Evolutionary conservation across 2,113 vertebrate species (phyloP), one percentile per base, ranked within the genome.

Genomic region (Procavia capensis): DNA sequence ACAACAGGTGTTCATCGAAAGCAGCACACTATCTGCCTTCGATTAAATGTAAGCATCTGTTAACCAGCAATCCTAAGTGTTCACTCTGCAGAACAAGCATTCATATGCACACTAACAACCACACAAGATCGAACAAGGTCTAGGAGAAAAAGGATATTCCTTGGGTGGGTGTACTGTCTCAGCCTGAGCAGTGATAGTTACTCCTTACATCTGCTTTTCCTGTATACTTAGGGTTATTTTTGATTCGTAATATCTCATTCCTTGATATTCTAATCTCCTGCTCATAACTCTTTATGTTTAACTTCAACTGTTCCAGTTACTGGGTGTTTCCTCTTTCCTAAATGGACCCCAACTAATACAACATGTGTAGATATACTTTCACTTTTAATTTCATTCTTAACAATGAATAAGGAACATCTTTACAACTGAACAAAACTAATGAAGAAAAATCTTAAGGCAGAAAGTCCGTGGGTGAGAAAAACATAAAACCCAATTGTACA

Each of bases 1-100:
- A 63, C 61, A 63, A 63, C 27, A 80, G 93, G 41, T 64, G 54
- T 80, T 84, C 76, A 93, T 85, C 75, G 84, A 84, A 93, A 76
- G 59, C 70, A 91, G 24, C 61, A 72, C 81, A 82, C 11, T 57
- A 70, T n/a, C 66, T 36, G 59, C 13, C 74, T 78, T 80, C 83
- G 39, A 34, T 45, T 76, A 88, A 91, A 6, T 16, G 6, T 43
- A 85, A 64, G 27, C 36, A 16, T 86, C 72, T 84, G 7, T 31
- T 88, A 74, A 57, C 16, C 29, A 66, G 9, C 29, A 75, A 81
- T 7, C 78, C 9, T 7, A 27, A 9, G 57, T 36, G 36, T 47
- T 68, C 43, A 54, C 17, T 54, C 47, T 54, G 34, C 17, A 76
- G 43, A 76, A 68, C 16, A 34, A 13, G 34, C n/a, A 36, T 36